A percentile compares a stretch with the other conserved stretches of the same genome.
Evolutionary conservation across 2,113 vertebrate species (phyloP).

Genomic region (Rhipidura dahli): DNA sequence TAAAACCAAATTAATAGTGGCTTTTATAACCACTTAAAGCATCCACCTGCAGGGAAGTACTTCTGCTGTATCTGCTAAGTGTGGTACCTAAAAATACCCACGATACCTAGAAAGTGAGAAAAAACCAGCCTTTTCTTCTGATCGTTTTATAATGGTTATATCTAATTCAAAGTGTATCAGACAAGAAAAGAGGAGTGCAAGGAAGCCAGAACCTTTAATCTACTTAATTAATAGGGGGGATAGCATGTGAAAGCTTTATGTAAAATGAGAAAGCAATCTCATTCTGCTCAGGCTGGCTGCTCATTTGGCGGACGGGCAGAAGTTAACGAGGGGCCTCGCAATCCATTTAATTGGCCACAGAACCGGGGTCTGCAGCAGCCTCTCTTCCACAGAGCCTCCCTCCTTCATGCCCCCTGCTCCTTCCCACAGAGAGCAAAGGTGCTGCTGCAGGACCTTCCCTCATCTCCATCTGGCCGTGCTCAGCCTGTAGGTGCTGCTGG

Average conservation of each 20-base stretch:
- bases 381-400: fast-evolving
- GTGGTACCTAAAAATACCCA: slow-evolving; percentile 17
- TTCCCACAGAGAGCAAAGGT: fast-evolving
- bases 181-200: not conserved
- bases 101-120: not conserved
- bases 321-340: not conserved
- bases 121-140: not conserved
- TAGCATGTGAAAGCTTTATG: not conserved
- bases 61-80: not conserved
- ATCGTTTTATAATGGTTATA: not conserved
- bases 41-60: not conserved
- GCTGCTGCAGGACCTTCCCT: not conserved
- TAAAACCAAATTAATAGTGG: not conserved
- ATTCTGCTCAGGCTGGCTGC: not conserved
- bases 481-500: not conserved
- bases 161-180: slow-evolving; percentile 30
- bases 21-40: not conserved
- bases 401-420: not conserved
- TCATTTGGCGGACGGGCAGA: not conserved
- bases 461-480: fast-evolving
- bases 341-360: not conserved
- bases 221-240: slow-evolving; percentile 6
- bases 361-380: not conserved
- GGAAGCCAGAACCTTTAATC: slow-evolving; percentile 22
- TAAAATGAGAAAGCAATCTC: not conserved